phyloP scores from a whole-genome alignment of 2,113 vertebrate genomes.

The Vanacampus margaritifer region DNA sequence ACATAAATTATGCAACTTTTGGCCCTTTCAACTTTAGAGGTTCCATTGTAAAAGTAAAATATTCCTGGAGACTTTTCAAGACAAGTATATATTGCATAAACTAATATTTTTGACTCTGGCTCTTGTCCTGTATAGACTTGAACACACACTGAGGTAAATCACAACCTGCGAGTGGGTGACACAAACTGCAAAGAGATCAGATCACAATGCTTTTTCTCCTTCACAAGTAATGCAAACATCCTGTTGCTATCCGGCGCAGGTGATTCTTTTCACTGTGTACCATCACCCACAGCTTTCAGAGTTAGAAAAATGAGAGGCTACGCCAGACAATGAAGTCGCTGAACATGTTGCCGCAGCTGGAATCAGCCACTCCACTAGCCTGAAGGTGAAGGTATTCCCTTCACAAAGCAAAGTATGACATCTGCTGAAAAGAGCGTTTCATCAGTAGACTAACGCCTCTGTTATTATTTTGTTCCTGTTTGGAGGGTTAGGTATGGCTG shows the following conservation, averaged over 20 bases:
- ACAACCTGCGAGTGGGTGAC: no score
- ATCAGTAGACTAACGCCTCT: slow-evolving; percentile 43
- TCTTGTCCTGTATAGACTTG: no score
- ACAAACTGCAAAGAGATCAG: slow-evolving; percentile 17
- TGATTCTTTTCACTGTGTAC: slow-evolving; percentile 38
- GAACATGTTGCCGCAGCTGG: slow-evolving; percentile 57
- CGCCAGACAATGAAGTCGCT: slow-evolving; percentile 46
- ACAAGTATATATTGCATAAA: no score
- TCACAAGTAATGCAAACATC: slow-evolving; percentile 37
- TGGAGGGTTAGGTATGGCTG: slow-evolving; percentile 7
- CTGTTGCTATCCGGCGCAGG: slow-evolving; percentile 38
- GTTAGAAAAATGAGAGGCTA: slow-evolving; percentile 31
- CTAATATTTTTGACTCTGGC: no score
- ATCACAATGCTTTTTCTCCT: slow-evolving; percentile 9
- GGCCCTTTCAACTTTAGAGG: no score
- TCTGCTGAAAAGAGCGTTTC: slow-evolving; percentile 39
- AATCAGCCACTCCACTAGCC: slow-evolving; percentile 37
- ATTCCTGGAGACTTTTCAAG: no score
- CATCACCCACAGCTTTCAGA: slow-evolving; percentile 34
- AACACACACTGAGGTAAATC: no score
- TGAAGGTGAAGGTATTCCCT: slow-evolving; percentile 45
- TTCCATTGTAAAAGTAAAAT: no score
- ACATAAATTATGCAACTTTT: no score
- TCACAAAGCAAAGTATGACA: slow-evolving; percentile 44
- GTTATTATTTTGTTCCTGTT: slow-evolving; percentile 51